Evolutionary conservation across 2,797 vertebrate genomes (phyloP).

Genomic region (Lacerta agilis): DNA sequence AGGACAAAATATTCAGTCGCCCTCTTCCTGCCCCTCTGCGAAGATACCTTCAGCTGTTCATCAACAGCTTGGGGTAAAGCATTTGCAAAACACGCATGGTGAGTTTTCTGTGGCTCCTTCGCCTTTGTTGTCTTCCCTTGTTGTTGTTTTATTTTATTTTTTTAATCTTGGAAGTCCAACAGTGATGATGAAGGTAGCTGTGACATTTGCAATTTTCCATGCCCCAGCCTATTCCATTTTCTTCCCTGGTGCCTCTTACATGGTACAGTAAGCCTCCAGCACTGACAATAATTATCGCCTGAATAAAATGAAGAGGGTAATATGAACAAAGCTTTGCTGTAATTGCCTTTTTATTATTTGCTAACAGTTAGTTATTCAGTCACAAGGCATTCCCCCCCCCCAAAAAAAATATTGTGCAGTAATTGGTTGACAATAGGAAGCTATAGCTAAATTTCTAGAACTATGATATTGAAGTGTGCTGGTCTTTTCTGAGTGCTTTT

Average conservation of each 20-base stretch:
- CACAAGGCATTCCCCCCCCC: constrained; percentile 83
- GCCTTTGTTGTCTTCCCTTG: constrained; percentile 51
- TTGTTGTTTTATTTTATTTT: constrained; percentile 14
- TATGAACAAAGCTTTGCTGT: constrained; percentile 96
- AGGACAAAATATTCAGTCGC: constrained; percentile 74
- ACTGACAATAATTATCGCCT: constrained; percentile 97
- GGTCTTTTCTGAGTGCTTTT: constrained; percentile 75
- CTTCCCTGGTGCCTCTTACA: constrained; percentile 95
- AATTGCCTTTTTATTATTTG: constrained; percentile 99
- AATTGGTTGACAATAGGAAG: constrained; percentile 99
- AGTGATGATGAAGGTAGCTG: constrained; percentile 93
- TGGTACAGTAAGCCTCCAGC: constrained; percentile 98
- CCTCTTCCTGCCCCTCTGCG: constrained; percentile 26
- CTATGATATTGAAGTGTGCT: constrained; percentile 92
- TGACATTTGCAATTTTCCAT: constrained; percentile 99
- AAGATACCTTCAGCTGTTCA: constrained; percentile 73
- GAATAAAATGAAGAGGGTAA: constrained; percentile 98
- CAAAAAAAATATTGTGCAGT: constrained; percentile 88
- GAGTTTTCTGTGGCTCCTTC: constrained; percentile 66
- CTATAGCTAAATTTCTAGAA: constrained; percentile 90
- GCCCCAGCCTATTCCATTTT: constrained; percentile 97
- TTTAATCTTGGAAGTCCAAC: constrained; percentile 87
- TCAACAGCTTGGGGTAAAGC: constrained; percentile 83
- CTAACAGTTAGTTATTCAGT: constrained; percentile 99
- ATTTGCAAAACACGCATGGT: constrained; percentile 82